These are phyloP conservation scores for Poecilia velifera DNA, from an alignment of 2,797 vertebrate species.

Conservation along the genomic window DNA sequence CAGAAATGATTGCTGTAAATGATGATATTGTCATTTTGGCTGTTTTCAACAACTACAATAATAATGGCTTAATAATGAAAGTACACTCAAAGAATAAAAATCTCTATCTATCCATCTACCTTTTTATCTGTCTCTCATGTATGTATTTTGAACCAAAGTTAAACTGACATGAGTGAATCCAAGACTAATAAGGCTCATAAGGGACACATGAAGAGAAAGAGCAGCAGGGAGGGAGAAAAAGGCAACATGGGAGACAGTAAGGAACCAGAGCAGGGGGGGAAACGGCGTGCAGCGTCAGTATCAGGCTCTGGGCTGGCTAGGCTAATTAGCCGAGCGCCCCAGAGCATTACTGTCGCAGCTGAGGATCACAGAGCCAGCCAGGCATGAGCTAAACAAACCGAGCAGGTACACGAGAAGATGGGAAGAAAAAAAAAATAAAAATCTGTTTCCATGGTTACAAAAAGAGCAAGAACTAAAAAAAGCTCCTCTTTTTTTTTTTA, in stretches of 20 bases:
- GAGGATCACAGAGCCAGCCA: slow-evolving; percentile 67
- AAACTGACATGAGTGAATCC: neutral
- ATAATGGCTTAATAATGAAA: no score
- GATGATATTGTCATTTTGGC: no score
- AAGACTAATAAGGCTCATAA: neutral
- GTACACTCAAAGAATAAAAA: no score
- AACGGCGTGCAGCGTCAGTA: slow-evolving; percentile 28
- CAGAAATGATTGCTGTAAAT: no score
- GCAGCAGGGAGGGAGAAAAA: slow-evolving; percentile 15
- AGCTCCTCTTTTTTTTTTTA: slow-evolving; percentile 11
- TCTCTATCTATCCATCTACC: no score
- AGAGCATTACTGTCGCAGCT: slow-evolving; percentile 62
- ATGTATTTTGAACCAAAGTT: neutral
- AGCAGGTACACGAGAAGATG: slow-evolving; percentile 57
- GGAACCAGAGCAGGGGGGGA: slow-evolving; percentile 29
- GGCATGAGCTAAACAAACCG: slow-evolving; percentile 60
- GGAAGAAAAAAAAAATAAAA: neutral
- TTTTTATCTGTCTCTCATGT: neutral
- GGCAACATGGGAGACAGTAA: slow-evolving; percentile 22
- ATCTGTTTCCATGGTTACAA: slow-evolving; percentile 68
- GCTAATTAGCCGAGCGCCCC: slow-evolving; percentile 69
- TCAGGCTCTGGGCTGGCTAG: slow-evolving; percentile 45
- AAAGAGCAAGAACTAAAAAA: slow-evolving; percentile 44
- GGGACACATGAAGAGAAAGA: neutral
- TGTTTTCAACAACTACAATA: no score